Evolutionary conservation across 2,888 invertebrate genomes (phyloP), one percentile per base, ranked within the genome.

Genomic region (Nemapogon koenigi): DNA sequence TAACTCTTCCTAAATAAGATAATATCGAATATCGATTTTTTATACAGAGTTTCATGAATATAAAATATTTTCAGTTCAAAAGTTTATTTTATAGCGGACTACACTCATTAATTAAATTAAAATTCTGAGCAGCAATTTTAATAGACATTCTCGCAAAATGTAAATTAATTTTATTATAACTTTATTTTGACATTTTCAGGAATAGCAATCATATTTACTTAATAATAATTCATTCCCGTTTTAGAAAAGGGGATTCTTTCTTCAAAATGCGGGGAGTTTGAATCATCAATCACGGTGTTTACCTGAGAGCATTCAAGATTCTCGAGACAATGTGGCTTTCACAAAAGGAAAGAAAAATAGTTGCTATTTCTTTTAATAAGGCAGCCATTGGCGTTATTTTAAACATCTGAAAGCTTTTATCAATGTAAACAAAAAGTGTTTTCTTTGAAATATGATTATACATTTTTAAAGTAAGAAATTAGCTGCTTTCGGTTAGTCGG

Each of bases 251-350:
- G n/a, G n/a, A 33, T 33, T 19, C 33, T 33, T 33, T 33, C 33
- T 52, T 58, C 58, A 58, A 53, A 54, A 57, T 61, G 55, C 55
- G 54, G 56, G 55, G 53, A 57, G 52, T 57, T 57, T 55, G 58
- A 61, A 54, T 55, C 60, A 64, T 65, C 63, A 64, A 66, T 66
- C 65, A 64, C 55, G 59, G 51, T 38, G 35, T 41, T 53, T 58
- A 59, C 59, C 59, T 61, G 57, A 53, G 49, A 59, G 57, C 58
- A 59, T 61, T 59, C 55, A 54, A 59, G 22, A 37, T 53, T 62
- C 62, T 52, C 61, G 35, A 49, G 54, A 52, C 59, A 55, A 51
- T 53, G 53, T 53, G 53, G 38, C 41, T 25, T 38, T 37, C 35
- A 51, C 45, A 46, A 50, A 18, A 17, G n/a, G 13, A 17, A 28